Evolutionary conservation across 2,797 vertebrate species (phyloP).

Genomic region (Dallia pectoralis): DNA sequence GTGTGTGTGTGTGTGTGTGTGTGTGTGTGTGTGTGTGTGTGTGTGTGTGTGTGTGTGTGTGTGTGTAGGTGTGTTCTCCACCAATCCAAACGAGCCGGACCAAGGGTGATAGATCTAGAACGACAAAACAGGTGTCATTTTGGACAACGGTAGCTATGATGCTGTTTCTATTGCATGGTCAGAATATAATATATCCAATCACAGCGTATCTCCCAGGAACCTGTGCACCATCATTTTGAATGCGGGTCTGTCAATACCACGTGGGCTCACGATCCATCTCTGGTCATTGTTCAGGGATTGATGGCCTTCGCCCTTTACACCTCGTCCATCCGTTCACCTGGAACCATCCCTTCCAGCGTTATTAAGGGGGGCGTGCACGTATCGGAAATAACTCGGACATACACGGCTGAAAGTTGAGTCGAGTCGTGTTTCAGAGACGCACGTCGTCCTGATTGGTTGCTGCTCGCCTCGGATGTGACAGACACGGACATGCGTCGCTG

Average conservation of each 20-base stretch:
- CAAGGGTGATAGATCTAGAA: too few species aligned
- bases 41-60: conserved; percentile 7
- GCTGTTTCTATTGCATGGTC: neutral
- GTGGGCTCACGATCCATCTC: too few species aligned
- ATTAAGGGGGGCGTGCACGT: neutral
- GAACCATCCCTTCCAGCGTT: neutral
- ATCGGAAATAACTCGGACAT: neutral
- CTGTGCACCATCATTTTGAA: neutral
- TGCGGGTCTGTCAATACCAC: neutral
- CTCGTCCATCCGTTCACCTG: neutral
- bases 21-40: conserved; percentile 9
- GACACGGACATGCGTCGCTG: too few species aligned
- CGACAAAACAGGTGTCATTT: too few species aligned
- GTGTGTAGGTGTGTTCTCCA: neutral
- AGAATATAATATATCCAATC: neutral
- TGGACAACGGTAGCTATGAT: neutral
- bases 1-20: neutral
- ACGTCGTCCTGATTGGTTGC: too few species aligned
- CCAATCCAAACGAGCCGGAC: too few species aligned
- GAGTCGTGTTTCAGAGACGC: too few species aligned
- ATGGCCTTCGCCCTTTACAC: neutral
- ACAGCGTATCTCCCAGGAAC: neutral
- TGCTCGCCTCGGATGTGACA: too few species aligned
- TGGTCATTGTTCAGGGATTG: neutral
- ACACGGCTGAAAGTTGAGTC: too few species aligned